A percentile compares a stretch with the other conserved stretches of the same genome.
Evolutionary conservation across 1,140 invertebrate species (phyloP).

Genomic region (Monomorium pharaonis): DNA sequence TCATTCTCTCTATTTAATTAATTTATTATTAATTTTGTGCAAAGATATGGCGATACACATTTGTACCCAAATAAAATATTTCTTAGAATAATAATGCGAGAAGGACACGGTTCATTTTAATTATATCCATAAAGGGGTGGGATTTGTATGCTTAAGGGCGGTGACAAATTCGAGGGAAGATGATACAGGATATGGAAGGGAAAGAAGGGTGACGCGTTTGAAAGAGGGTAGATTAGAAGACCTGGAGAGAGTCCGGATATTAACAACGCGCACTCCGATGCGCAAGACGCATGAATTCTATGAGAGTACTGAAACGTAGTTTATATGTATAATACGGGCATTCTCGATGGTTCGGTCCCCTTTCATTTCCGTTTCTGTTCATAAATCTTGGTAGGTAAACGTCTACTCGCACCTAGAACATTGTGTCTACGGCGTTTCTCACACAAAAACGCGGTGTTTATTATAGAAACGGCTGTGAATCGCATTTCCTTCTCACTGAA

Average conservation of each 20-base stretch:
- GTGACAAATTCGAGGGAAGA: slow-evolving; percentile 59
- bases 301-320: slow-evolving; percentile 56
- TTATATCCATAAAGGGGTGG: slow-evolving; percentile 9
- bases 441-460: neutral
- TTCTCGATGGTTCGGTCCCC: slow-evolving; percentile 17
- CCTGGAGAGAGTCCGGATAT: slow-evolving; percentile 62
- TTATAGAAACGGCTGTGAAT: neutral
- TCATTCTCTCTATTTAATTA: neutral
- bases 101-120: slow-evolving; percentile 11
- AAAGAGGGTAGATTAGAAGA: slow-evolving; percentile 68
- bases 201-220: slow-evolving; percentile 58
- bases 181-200: slow-evolving; percentile 45
- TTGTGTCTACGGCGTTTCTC: slow-evolving; percentile 20
- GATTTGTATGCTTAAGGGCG: slow-evolving; percentile 61
- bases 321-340: slow-evolving; percentile 37
- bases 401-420: slow-evolving; percentile 30
- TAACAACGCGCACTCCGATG: slow-evolving; percentile 66
- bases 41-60: neutral
- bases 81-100: neutral
- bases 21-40: slow-evolving; percentile 21
- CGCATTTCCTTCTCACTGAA: slow-evolving; percentile 8
- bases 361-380: slow-evolving; percentile 45
- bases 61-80: neutral
- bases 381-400: slow-evolving; percentile 41
- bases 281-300: slow-evolving; percentile 46